These are phyloP conservation scores for Ornithoptera alexandrae DNA, from an alignment of 2,888 invertebrate species.

Conservation along the genomic window DNA sequence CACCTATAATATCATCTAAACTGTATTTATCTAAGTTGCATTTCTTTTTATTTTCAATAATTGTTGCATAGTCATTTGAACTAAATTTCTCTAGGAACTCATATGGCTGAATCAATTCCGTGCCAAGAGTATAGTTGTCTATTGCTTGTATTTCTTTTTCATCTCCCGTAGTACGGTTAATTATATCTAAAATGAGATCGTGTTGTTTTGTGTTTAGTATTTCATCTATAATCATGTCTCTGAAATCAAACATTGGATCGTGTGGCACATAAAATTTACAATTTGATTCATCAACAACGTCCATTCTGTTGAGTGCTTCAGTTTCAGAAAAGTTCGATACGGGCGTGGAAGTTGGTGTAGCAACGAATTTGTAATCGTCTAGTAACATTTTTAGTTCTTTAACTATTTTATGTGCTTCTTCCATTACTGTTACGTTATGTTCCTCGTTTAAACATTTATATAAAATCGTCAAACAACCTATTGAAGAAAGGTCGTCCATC, in stretches of 20 bases:
- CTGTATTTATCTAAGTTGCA: conserved; percentile 80
- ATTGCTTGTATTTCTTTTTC: conserved; percentile 12
- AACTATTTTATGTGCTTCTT: conserved; percentile 75
- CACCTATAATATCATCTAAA: conserved; percentile 51
- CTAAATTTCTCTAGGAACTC: conserved; percentile 46
- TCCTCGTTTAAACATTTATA: conserved; percentile 82
- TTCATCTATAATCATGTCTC: conserved; percentile 71
- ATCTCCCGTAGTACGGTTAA: conserved; percentile 44
- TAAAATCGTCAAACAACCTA: conserved; percentile 86
- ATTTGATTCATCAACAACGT: background rate
- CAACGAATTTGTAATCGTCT: conserved; percentile 65
- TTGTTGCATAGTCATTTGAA: conserved; percentile 70
- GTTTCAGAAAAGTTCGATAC: background rate
- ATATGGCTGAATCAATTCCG: conserved; percentile 36
- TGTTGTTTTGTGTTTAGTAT: conserved; percentile 78
- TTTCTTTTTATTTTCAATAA: conserved; percentile 75
- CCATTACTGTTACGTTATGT: conserved; percentile 83
- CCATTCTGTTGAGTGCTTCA: background rate
- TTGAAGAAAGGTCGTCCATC: conserved; percentile 82
- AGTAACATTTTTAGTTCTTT: conserved; percentile 69
- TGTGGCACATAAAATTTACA: background rate
- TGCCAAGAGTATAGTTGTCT: background rate
- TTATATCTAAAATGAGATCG: conserved; percentile 76
- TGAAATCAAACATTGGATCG: conserved; percentile 26
- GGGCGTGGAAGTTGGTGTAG: conserved; percentile 21